A percentile compares a stretch with the other conserved stretches of the same genome.
phyloP scores from a whole-genome alignment of 2,113 vertebrate species.

The Mustela lutreola region DNA sequence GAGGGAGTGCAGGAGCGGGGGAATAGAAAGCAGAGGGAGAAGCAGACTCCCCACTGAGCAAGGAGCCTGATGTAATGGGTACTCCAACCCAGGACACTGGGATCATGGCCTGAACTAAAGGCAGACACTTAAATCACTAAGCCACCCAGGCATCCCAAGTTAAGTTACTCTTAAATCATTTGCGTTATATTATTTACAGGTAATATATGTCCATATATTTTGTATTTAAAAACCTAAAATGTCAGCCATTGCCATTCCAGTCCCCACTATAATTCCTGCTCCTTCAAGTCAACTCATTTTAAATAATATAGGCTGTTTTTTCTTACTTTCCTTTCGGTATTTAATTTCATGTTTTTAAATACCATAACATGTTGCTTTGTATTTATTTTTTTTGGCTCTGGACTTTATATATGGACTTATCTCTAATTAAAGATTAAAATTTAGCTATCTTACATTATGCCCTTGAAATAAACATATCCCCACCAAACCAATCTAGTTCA shows the following conservation, averaged over 20 bases:
- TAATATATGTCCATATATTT: not conserved
- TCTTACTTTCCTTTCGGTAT: not conserved
- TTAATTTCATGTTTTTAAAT: not conserved
- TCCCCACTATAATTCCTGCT: not conserved
- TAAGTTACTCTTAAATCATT: not conserved
- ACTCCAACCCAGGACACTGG: not conserved
- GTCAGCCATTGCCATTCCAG: not conserved
- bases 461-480: not conserved
- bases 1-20: not conserved
- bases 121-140: not conserved
- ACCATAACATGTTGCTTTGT: not conserved
- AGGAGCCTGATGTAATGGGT: too few relatives aligned
- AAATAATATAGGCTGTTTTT: not conserved
- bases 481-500: not conserved
- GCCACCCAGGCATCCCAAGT: not conserved
- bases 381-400: not conserved
- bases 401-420: not conserved
- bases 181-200: not conserved
- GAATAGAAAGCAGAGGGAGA: not conserved
- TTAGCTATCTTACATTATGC: not conserved
- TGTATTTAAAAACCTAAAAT: not conserved
- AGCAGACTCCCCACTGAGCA: not conserved
- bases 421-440: not conserved
- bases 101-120: not conserved
- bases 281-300: not conserved